These are phyloP conservation scores for Benthosema pterotum DNA, from an alignment of 2,797 vertebrate species.

Conservation along the genomic window DNA sequence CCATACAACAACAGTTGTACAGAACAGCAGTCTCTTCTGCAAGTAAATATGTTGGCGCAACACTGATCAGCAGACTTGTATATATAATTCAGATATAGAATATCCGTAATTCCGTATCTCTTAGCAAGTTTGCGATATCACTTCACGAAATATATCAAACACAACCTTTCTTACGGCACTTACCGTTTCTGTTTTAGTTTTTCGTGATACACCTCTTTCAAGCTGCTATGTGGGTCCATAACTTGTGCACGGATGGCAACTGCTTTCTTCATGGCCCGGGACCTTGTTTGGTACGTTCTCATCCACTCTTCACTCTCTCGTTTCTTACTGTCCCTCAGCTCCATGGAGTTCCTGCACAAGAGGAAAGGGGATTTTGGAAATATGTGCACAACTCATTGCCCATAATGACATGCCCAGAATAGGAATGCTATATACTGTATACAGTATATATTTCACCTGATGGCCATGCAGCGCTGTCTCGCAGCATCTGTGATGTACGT, in stretches of 20 bases:
- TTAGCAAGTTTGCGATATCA: no score
- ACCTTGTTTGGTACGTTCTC: conserved; percentile 82
- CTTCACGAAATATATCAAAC: no score
- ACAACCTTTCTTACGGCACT: conserved; percentile 49
- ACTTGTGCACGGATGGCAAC: conserved; percentile 86
- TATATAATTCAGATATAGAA: no score
- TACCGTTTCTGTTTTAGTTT: conserved; percentile 86
- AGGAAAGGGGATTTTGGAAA: conserved; percentile 7
- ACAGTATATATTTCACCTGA: no score
- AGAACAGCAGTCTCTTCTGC: no score
- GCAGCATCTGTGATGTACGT: conserved; percentile 89
- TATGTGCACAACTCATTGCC: background rate
- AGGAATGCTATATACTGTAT: no score
- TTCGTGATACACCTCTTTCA: conserved; percentile 85
- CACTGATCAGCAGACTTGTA: no score
- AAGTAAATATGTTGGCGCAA: no score
- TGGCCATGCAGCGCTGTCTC: conserved; percentile 85
- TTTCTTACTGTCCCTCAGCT: conserved; percentile 79
- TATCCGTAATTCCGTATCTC: no score
- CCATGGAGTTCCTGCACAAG: conserved; percentile 81
- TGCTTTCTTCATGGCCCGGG: conserved; percentile 83
- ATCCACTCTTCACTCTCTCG: conserved; percentile 83
- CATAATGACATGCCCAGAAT: no score
- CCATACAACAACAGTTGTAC: no score
- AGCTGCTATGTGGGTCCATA: conserved; percentile 88